Evolutionary conservation across 2,888 invertebrate genomes (phyloP).

Genomic region (Protodeltote pygarga): DNA sequence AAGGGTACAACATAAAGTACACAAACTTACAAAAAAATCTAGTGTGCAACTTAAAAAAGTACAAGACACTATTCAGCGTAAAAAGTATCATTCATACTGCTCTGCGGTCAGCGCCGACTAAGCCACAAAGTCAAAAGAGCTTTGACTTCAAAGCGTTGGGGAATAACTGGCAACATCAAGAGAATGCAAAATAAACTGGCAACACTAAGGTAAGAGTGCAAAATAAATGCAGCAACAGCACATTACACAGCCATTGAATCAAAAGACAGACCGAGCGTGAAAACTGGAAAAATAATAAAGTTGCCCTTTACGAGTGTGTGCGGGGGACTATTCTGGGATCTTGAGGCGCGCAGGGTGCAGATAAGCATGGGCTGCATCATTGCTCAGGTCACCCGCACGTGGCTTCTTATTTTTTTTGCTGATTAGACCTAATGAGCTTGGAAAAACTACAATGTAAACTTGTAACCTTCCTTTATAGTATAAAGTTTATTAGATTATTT

Average conservation of each 20-base stretch:
- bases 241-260: slow-evolving; percentile 85
- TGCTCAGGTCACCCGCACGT: slow-evolving; percentile 35
- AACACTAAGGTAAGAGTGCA: slow-evolving; percentile 77
- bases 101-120: slow-evolving; percentile 75
- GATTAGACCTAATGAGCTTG: slow-evolving; percentile 20
- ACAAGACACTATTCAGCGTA: slow-evolving; percentile 67
- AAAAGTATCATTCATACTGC: slow-evolving; percentile 76
- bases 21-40: slow-evolving; percentile 44
- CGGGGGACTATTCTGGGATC: slow-evolving; percentile 78
- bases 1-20: slow-evolving; percentile 33
- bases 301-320: slow-evolving; percentile 64
- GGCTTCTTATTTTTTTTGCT: slow-evolving; percentile 18
- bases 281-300: slow-evolving; percentile 83
- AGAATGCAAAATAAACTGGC: slow-evolving; percentile 80
- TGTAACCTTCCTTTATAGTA: no score
- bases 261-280: slow-evolving; percentile 83
- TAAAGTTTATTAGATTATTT: no score
- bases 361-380: slow-evolving; percentile 23
- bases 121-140: slow-evolving; percentile 80
- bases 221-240: slow-evolving; percentile 84
- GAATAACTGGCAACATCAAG: slow-evolving; percentile 79
- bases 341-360: slow-evolving; percentile 42
- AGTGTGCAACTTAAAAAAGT: slow-evolving; percentile 56
- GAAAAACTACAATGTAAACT: no score
- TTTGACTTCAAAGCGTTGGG: slow-evolving; percentile 82